phyloP scores from a whole-genome alignment of 2,113 vertebrate genomes.

The Oostethus manadensis region DNA sequence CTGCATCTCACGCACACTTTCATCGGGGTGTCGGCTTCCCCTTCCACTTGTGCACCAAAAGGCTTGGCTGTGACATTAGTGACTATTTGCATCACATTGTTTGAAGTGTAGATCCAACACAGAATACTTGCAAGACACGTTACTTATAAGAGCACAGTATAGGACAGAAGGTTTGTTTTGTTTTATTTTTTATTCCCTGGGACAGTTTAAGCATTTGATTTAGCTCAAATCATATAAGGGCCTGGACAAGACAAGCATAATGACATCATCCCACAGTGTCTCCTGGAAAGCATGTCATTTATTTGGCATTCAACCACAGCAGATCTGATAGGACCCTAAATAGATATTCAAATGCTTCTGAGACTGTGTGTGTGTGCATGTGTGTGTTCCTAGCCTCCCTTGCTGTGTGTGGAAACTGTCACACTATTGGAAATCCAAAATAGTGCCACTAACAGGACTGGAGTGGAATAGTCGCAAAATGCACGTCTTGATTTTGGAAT shows the following conservation, averaged over 20 bases:
- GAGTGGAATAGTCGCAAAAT: too few species aligned
- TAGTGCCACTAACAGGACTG: too few species aligned
- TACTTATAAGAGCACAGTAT: neutral
- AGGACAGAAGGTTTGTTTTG: neutral
- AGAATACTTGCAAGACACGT: neutral
- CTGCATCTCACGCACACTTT: slow-evolving; percentile 11
- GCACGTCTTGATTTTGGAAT: too few species aligned
- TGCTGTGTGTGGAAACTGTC: too few species aligned
- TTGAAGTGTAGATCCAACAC: slow-evolving; percentile 29
- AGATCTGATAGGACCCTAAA: slow-evolving; percentile 54
- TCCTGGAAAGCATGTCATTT: slow-evolving; percentile 46
- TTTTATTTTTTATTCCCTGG: neutral
- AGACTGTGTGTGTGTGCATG: neutral
- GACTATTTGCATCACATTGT: slow-evolving; percentile 28
- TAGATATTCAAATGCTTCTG: slow-evolving; percentile 33
- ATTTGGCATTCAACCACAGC: slow-evolving; percentile 43
- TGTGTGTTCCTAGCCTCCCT: neutral
- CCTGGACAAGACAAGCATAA: slow-evolving; percentile 9
- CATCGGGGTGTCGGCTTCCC: slow-evolving; percentile 30
- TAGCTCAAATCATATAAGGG: slow-evolving; percentile 11
- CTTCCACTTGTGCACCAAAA: slow-evolving; percentile 13
- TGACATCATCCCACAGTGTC: slow-evolving; percentile 46
- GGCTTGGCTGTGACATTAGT: slow-evolving; percentile 33
- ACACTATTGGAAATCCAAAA: too few species aligned
- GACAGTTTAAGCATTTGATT: neutral